These are phyloP conservation scores for Anoplolepis gracilipes DNA, from an alignment of 1,140 invertebrate genomes.

Conservation along the genomic window DNA sequence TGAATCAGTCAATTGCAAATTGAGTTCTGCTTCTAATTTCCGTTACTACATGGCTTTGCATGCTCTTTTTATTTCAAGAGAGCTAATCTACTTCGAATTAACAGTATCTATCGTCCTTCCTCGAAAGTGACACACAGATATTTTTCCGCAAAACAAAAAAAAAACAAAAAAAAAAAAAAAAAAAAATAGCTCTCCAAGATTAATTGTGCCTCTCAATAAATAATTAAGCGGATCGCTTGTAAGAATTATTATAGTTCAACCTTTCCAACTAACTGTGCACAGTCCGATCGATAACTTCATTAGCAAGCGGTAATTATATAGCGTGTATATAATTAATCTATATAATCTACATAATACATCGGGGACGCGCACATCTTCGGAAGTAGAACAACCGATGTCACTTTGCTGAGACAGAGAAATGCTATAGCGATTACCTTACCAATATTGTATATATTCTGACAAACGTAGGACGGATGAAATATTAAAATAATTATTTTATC, in stretches of 20 bases:
- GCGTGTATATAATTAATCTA: constrained; percentile 14
- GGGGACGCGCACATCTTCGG: not conserved
- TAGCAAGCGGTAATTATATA: constrained; percentile 30
- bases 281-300: constrained; percentile 34
- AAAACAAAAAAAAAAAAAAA: not conserved
- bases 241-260: constrained; percentile 13
- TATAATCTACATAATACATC: not conserved
- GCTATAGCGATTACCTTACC: not conserved
- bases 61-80: not conserved
- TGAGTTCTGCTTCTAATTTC: constrained; percentile 40
- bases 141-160: not conserved
- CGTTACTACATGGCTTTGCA: not conserved
- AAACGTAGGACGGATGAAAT: not conserved
- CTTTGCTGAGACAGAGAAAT: not conserved
- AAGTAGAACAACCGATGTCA: not conserved
- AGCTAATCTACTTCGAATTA: constrained; percentile 44
- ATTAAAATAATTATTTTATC: not conserved
- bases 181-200: not conserved
- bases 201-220: constrained; percentile 40
- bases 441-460: not conserved
- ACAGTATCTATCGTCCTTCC: not conserved
- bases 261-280: not conserved
- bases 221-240: constrained; percentile 26
- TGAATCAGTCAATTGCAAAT: constrained; percentile 39
- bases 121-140: not conserved